Percentiles rank a stretch among this genome's conserved stretches.
These are phyloP conservation scores for Malachius bipustulatus DNA, from an alignment of 2,888 invertebrate genomes.

Conservation along the genomic window DNA sequence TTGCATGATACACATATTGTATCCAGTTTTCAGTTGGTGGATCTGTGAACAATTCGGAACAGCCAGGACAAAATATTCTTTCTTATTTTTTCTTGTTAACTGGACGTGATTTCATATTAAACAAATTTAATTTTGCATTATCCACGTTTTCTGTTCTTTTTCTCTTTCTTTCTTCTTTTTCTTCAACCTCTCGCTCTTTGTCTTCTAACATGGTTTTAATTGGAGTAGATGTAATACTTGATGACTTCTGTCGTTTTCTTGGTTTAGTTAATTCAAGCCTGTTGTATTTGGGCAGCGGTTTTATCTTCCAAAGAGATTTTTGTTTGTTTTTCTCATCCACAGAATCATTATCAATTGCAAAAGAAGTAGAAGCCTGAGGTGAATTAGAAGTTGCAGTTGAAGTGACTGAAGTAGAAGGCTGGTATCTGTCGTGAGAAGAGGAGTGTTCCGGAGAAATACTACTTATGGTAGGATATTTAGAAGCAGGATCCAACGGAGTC, in stretches of 20 bases:
- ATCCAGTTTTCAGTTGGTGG: constrained; percentile 15
- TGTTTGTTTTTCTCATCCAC: not conserved
- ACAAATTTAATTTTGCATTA: no score
- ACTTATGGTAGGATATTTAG: no score
- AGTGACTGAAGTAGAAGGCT: no score
- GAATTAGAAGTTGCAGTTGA: no score
- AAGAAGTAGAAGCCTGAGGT: no score
- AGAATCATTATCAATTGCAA: no score
- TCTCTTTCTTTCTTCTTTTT: not conserved
- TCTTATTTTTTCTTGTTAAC: constrained; percentile 8
- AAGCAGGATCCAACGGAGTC: no score
- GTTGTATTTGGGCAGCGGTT: constrained; percentile 1
- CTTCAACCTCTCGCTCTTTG: not conserved
- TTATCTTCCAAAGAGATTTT: not conserved
- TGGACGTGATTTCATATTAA: no score
- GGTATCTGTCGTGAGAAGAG: no score
- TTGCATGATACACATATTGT: not conserved
- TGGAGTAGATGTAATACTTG: not conserved
- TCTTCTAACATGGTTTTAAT: not conserved
- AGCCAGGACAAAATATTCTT: constrained; percentile 9
- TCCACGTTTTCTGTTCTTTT: constrained; percentile 18
- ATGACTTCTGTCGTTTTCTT: not conserved
- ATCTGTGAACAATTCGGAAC: constrained; percentile 11
- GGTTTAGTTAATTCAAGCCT: not conserved
- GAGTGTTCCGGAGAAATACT: no score